These are phyloP conservation scores for Dermochelys coriacea DNA, from an alignment of 2,797 vertebrate species.

Conservation along the genomic window DNA sequence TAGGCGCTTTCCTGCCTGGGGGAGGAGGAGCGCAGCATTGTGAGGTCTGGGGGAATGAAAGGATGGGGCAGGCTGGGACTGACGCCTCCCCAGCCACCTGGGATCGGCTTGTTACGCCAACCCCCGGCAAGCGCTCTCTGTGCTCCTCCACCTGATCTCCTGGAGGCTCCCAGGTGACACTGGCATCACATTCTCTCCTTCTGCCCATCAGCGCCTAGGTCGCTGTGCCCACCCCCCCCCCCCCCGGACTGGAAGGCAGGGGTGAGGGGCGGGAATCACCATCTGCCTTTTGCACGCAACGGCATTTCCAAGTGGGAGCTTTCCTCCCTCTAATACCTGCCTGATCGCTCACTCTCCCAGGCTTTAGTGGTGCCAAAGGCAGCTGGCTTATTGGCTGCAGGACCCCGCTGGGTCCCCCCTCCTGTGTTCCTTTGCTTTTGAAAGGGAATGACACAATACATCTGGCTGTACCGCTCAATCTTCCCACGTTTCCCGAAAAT, in stretches of 20 bases:
- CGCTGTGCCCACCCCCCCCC: not conserved
- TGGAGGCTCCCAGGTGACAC: not conserved
- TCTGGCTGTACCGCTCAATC: not conserved
- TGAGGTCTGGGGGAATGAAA: not conserved
- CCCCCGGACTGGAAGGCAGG: not conserved
- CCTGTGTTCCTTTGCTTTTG: not conserved
- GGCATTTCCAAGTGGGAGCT: not conserved
- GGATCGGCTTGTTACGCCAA: too few relatives aligned
- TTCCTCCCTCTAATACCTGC: not conserved
- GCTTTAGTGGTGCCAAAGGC: too few relatives aligned
- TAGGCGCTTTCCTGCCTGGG: not conserved
- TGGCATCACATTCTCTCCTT: not conserved
- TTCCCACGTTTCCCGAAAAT: not conserved
- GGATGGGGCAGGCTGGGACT: not conserved
- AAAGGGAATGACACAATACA: not conserved
- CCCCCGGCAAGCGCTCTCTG: not conserved
- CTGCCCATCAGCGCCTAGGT: not conserved
- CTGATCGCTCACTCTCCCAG: not conserved
- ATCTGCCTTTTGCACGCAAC: not conserved
- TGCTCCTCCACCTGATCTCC: not conserved
- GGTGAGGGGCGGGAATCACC: not conserved
- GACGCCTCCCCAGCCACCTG: not conserved
- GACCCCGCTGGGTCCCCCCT: not conserved
- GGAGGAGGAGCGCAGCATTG: too few relatives aligned
- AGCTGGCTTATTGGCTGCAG: not conserved